Evolutionary conservation across 2,113 vertebrate species (phyloP).

Genomic region (Mohoua ochrocephala): DNA sequence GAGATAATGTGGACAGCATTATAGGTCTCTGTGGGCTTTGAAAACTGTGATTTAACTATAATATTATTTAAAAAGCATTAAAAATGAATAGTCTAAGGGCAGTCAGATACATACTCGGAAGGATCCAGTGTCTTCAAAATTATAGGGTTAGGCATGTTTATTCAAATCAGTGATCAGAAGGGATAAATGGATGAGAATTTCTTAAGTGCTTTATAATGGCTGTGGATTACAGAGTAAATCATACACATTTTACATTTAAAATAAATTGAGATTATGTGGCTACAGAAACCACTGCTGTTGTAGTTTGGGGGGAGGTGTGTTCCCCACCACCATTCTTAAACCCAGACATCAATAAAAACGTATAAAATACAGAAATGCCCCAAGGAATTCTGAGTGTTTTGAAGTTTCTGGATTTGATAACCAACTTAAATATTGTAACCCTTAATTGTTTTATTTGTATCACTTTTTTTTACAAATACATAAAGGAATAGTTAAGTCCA

Average conservation of each 20-base stretch:
- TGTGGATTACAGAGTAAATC: conserved; percentile 49
- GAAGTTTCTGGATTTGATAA: not conserved
- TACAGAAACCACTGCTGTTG: not conserved
- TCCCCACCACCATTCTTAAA: not conserved
- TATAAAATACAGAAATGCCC: not conserved
- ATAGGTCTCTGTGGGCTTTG: not conserved
- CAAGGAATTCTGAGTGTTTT: not conserved
- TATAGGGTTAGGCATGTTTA: conserved; percentile 31
- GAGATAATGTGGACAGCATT: not conserved
- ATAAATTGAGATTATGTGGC: not conserved
- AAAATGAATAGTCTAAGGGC: conserved; percentile 4
- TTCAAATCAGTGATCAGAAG: conserved; percentile 1
- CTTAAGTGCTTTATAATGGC: conserved; percentile 48
- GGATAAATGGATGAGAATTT: conserved; percentile 40
- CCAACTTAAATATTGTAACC: not conserved
- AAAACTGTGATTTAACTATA: conserved; percentile 12
- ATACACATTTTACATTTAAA: conserved; percentile 37
- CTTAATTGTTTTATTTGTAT: not conserved
- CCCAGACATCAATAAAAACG: not conserved
- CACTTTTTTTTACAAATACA: not conserved
- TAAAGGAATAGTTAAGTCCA: not conserved
- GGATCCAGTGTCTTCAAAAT: conserved; percentile 23
- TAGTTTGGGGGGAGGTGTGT: not conserved
- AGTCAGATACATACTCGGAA: not conserved
- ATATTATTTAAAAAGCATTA: not conserved